Conservation (phyloP, 1,140 invertebrate species). For the Laodelphax striatellus region DNA sequence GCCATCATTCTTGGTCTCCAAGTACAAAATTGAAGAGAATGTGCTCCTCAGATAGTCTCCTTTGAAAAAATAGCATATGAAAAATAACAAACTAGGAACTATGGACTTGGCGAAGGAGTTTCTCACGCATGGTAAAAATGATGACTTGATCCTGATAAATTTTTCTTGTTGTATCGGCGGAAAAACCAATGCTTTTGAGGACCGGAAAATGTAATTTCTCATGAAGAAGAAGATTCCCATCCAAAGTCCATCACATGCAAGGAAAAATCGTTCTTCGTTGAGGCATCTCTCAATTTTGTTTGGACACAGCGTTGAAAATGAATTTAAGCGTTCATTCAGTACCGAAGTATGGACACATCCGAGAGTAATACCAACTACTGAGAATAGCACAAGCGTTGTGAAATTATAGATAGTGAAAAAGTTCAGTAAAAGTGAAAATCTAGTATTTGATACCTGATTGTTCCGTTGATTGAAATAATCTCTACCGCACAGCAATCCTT, state of each 20-base stretch:
- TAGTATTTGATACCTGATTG: slow-evolving; percentile 37
- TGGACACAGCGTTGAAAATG: slow-evolving; percentile 30
- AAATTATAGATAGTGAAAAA: slow-evolving; percentile 47
- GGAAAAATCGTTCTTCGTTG: slow-evolving; percentile 42
- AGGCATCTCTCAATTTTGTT: slow-evolving; percentile 28
- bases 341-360: slow-evolving; percentile 49
- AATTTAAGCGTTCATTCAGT: slow-evolving; percentile 37
- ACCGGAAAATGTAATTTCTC: slow-evolving; percentile 37
- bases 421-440: slow-evolving; percentile 45
- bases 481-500: slow-evolving; percentile 46
- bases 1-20: slow-evolving; percentile 37
- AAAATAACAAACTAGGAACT: slow-evolving; percentile 46
- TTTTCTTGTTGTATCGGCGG: slow-evolving; percentile 53
- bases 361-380: slow-evolving; percentile 42
- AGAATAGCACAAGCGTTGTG: slow-evolving; percentile 40
- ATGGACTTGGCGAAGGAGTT: slow-evolving; percentile 42
- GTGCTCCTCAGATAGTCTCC: slow-evolving; percentile 33
- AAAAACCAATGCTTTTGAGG: slow-evolving; percentile 34
- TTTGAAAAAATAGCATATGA: slow-evolving; percentile 43
- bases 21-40: slow-evolving; percentile 35
- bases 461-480: slow-evolving; percentile 37
- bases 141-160: slow-evolving; percentile 45
- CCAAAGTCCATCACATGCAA: slow-evolving; percentile 52
- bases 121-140: slow-evolving; percentile 40
- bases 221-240: slow-evolving; percentile 54